Evolutionary conservation across 2,888 invertebrate genomes (phyloP).

Genomic region (Spialia ferax): DNA sequence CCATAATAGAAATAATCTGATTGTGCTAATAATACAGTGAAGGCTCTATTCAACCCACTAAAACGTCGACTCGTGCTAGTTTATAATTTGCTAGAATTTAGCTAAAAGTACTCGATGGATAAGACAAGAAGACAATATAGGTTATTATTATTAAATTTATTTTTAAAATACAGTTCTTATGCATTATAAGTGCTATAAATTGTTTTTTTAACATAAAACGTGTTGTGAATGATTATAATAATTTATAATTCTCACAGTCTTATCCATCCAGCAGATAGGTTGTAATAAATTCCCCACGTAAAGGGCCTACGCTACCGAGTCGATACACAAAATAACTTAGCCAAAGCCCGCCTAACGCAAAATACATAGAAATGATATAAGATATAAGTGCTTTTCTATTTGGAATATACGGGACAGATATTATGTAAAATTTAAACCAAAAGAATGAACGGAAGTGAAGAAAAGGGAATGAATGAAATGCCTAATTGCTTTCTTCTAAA

Average conservation of each 20-base stretch:
- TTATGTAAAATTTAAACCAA: background rate
- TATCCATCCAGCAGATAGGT: constrained; percentile 1
- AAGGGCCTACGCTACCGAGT: constrained; percentile 50
- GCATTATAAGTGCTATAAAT: background rate
- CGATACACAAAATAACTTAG: constrained; percentile 47
- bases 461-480: background rate
- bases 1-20: constrained; percentile 68
- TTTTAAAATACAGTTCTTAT: too few species aligned
- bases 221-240: background rate
- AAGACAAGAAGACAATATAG: background rate
- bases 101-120: constrained; percentile 52
- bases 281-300: constrained; percentile 9
- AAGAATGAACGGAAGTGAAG: background rate
- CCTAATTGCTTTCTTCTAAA: too few species aligned
- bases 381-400: background rate
- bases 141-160: background rate
- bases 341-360: constrained; percentile 48
- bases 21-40: constrained; percentile 81
- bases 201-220: background rate
- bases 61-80: constrained; percentile 48
- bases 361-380: constrained; percentile 44
- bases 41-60: constrained; percentile 58
- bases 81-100: constrained; percentile 62
- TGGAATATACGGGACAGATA: constrained; percentile 4
- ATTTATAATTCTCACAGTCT: constrained; percentile 6